Conservation (phyloP, 2,797 vertebrate genomes). For the Amniataba percoides region DNA sequence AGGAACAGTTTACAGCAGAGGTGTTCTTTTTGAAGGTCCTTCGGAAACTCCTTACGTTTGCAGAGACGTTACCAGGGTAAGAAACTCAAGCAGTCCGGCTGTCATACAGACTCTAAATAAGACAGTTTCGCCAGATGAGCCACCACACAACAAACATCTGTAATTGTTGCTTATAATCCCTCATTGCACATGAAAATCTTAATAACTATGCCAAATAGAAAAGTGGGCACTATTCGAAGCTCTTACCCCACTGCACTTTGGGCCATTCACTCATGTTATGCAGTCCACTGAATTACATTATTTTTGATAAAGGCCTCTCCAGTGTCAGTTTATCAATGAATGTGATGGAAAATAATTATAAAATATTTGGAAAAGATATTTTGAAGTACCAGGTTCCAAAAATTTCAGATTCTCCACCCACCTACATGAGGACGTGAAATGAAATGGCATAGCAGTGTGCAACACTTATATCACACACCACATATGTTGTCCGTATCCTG, state of each 20-base stretch:
- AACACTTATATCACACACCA: conserved; percentile 22
- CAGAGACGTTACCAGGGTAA: accelerated
- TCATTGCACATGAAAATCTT: neutral
- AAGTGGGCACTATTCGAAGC: neutral
- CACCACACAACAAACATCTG: neutral
- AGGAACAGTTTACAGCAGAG: neutral
- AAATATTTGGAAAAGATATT: no score
- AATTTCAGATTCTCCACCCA: neutral
- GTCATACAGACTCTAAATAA: neutral
- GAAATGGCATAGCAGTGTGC: neutral
- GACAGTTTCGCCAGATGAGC: neutral
- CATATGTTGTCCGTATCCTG: conserved; percentile 21
- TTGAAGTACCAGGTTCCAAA: neutral
- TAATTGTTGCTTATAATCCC: neutral
- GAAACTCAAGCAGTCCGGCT: neutral
- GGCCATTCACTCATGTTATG: neutral
- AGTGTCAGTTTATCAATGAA: neutral
- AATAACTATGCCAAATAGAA: neutral
- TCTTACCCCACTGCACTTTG: neutral
- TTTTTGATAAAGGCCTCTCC: no score
- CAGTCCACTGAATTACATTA: neutral
- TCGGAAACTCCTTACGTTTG: no score
- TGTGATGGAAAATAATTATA: no score
- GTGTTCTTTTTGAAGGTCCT: neutral
- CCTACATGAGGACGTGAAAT: neutral